These are phyloP conservation scores for Deladenus siricidicola DNA, from an alignment of 2,888 invertebrate genomes.

Conservation along the genomic window DNA sequence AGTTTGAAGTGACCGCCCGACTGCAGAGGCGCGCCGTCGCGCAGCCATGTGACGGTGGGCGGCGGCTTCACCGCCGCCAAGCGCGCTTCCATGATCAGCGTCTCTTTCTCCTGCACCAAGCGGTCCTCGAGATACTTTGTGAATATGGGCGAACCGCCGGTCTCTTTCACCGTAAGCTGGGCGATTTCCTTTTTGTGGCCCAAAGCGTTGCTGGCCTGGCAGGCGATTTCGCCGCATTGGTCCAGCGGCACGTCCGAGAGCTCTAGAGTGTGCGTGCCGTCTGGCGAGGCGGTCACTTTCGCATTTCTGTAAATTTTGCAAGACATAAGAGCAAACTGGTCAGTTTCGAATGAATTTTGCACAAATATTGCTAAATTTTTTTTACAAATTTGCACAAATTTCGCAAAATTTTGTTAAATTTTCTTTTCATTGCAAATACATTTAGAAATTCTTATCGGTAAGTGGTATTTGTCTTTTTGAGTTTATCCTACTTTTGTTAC, in stretches of 20 bases:
- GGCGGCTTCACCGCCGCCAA: constrained; percentile 63
- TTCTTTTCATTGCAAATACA: too few species aligned
- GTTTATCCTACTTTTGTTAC: too few species aligned
- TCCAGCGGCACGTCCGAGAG: constrained; percentile 37
- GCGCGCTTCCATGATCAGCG: constrained; percentile 46
- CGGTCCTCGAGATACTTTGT: constrained; percentile 33
- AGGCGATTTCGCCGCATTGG: constrained; percentile 46
- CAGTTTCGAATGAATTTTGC: too few species aligned
- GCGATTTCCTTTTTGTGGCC: constrained; percentile 56
- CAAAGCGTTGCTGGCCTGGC: constrained; percentile 42
- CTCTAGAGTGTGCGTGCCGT: constrained; percentile 42
- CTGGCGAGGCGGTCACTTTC: constrained; percentile 35
- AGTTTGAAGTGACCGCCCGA: constrained; percentile 35
- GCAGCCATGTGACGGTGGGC: constrained; percentile 87
- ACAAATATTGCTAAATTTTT: too few species aligned
- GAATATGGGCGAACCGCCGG: constrained; percentile 45
- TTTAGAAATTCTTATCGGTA: too few species aligned
- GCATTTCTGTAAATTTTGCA: constrained; percentile 40
- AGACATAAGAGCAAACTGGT: too few species aligned
- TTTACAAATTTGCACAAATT: too few species aligned
- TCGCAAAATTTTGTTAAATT: too few species aligned
- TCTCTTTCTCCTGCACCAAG: constrained; percentile 44
- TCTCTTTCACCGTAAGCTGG: constrained; percentile 41
- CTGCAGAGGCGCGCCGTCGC: constrained; percentile 61
- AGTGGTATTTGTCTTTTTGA: too few species aligned